Base-by-base conservation (phyloP, 2,113 vertebrate species). In the Caranx melampygus region DNA sequence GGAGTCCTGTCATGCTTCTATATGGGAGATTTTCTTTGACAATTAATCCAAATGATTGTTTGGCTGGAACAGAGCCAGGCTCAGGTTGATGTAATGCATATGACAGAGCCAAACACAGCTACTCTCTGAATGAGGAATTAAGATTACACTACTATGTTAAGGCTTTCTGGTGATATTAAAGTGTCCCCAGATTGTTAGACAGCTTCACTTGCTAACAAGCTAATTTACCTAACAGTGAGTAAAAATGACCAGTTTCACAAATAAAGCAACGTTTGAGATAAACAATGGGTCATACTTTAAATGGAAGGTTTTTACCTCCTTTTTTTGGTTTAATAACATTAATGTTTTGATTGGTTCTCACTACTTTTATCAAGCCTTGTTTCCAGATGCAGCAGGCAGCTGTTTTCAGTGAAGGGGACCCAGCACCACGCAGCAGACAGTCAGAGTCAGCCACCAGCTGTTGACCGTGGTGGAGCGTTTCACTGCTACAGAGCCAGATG, bases 21-120 rank as follows among this genome's bases (percentile, higher is more conserved):
- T n/a, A 20, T 1, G 0, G 59, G 65, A 72, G 75, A 85, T 67
- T 81, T 86, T 67, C 66, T 81, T 45, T 81, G 73, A 86, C 76
- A 85, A 82, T 87, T 88, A 85, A 83, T 92, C 78, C 81, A 84
- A 72, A 74, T 81, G 70, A 85, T 89, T 87, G 84, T 89, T 85
- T 74, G 83, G 69, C 85, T 71, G 78, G 61, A 73, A 33, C 82
- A 75, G 75, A 90, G 81, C 86, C 77, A 90, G 40, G 62, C 16
- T 78, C 60, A 81, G 26, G 75, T 64, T 90, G 87, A 90, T 72
- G 81, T 90, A 88, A 88, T 84, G 74, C 72, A 80, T 51, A 52
- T 77, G 78, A 65, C 78, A 81, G 78, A 65, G 35, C 35, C 45
- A 79, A 75, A 87, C 75, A 78, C 67, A 54, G 72, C 66, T n/a